Percentiles rank a stretch among this genome's conserved stretches.
phyloP scores from a whole-genome alignment of 2,888 invertebrate species.

The Cheilosia variabilis region DNA sequence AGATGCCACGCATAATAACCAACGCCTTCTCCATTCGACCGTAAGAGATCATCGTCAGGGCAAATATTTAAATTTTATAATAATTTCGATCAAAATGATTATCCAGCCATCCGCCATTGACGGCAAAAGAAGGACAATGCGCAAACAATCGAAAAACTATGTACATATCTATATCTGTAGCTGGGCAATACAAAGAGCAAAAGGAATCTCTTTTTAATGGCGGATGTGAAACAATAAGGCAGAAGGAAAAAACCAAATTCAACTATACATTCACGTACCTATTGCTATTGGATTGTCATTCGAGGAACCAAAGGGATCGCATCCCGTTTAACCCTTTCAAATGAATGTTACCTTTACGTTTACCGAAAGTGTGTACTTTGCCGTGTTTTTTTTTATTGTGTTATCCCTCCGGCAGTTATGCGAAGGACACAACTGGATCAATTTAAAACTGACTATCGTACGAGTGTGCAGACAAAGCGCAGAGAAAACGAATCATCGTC shows the following conservation, averaged over 20 bases:
- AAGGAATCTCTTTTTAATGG: constrained; percentile 61
- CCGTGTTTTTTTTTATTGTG: background rate
- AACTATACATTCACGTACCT: constrained; percentile 6
- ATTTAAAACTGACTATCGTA: constrained; percentile 48
- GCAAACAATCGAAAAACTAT: constrained; percentile 47
- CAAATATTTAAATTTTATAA: constrained; percentile 64
- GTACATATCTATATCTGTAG: constrained; percentile 51
- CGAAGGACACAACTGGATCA: constrained; percentile 66
- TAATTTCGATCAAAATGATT: constrained; percentile 52
- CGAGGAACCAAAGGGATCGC: constrained; percentile 56
- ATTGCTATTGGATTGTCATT: constrained; percentile 66
- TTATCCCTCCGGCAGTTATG: constrained; percentile 45
- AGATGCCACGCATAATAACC: background rate
- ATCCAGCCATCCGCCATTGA: constrained; percentile 46
- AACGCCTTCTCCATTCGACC: constrained; percentile 12
- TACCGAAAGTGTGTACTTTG: constrained; percentile 68
- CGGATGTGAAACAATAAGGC: constrained; percentile 72
- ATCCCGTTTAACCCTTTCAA: constrained; percentile 65
- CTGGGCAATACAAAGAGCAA: constrained; percentile 22
- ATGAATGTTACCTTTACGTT: constrained; percentile 70
- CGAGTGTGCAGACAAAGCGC: constrained; percentile 2
- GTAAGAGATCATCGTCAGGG: constrained; percentile 39
- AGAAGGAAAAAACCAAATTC: constrained; percentile 11
- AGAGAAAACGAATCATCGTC: constrained; percentile 27
- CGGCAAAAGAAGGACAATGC: constrained; percentile 23